Base-by-base conservation (phyloP, 2,888 invertebrate genomes). In the Camponotus fellah region DNA sequence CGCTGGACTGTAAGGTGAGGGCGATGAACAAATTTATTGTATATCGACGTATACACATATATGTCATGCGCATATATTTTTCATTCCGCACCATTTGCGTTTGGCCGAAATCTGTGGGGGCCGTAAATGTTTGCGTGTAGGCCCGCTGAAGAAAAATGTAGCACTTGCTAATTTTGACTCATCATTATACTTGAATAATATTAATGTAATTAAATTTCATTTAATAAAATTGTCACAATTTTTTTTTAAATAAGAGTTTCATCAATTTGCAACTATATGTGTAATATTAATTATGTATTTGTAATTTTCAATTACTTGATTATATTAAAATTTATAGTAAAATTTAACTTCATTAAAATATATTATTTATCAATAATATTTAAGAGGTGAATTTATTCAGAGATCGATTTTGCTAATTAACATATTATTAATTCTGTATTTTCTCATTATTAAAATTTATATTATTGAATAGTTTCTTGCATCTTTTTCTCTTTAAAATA, bases 51-150 rank as follows among this genome's bases (percentile, higher is more conserved):
- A 79, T 58, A 60, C 71, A 56, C 71, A 60, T 77, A 58, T 69
- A 34, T 66, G 83, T 34, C 79, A 68, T 43, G 66, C 80, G 66
- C 86, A 46, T 65, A 46, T 74, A 89, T 89, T 89, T 89, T 89
- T 87, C 87, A 86, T 69, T 64, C 65, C 65, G 43, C 58, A 8
- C 64, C 37, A 80, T 80, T 83, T 83, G 68, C 62, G 68, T 32
- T 37, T n/a, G 17, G 17, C 17, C 17, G 12, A 66, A 82, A 53
- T 68, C 46, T 60, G 46, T 21, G 46, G 37, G 66, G 77, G 68
- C 82, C 71, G 64, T 43, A 86, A 86, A 88, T 82, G 80, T 79
- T 81, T 60, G 46, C 56, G 53, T 72, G 66, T 60, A 66, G 68
- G 68, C 14, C 37, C 9, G 43, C 64, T 43, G 21, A 77, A 46